Evolutionary conservation across 1,140 invertebrate species (phyloP), one percentile per base, ranked within the genome.

Genomic region (Aphidius gifuensis): DNA sequence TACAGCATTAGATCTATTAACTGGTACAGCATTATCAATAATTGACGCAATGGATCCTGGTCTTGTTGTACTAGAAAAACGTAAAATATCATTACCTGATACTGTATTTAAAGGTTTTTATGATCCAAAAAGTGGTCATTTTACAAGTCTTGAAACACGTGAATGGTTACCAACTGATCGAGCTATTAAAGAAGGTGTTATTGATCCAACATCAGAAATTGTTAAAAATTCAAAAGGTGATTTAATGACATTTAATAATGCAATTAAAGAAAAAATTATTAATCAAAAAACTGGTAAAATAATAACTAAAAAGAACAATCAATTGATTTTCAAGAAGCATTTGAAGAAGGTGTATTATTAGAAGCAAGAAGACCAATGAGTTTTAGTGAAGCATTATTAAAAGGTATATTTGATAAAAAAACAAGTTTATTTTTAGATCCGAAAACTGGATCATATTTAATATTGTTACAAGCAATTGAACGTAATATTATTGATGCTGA

Each of bases 41-140:
- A 87, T 85, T 16, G 91, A 93, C 71, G 92, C 92, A 8, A 83
- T 92, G 5, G 88, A 92, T 67, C 83, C 87, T 58, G 92, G 92
- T 45, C 74, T 94, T n/a, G 85, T 94, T 61, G 82, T 94, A 6
- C 89, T 90, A 5, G 88, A 89, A 45, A 92, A 92, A 77, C 86
- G 87, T 40, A 91, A 90, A 75, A 87, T 92, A 66, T 92, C 91
- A 46, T 80, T 96, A 11, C 89, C 91, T 1, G 92, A 95, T 77
- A 92, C 92, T 1, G 86, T 96, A 7, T 91, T 90, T 69, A 91
- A 92, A 80, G 92, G 93, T n/a, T 87, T 91, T 58, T 91, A 92
- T 68, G 86, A 89, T 76, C 86, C 88, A 1, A 83, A 85, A 59
- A 88, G 87, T 9, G 90, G 90, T 23, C 85, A 87, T 65, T 88